These are phyloP conservation scores for Plecotus auritus DNA, from an alignment of 2,113 vertebrate species.

Conservation along the genomic window DNA sequence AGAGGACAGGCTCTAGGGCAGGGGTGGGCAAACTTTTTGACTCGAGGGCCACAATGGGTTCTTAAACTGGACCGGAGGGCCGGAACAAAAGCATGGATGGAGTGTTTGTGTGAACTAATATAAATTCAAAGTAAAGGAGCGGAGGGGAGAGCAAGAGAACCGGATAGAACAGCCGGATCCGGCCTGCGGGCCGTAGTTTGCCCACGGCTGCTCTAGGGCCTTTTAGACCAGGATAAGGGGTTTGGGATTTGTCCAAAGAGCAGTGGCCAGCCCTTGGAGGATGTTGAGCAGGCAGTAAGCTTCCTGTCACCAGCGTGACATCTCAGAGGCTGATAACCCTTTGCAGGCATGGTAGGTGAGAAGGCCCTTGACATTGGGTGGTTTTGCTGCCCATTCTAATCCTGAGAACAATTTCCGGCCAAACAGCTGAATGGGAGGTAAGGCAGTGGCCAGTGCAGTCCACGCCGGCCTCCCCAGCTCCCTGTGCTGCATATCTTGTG, in stretches of 20 bases:
- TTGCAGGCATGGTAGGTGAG: background rate
- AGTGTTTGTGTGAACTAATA: no score
- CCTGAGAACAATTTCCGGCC: background rate
- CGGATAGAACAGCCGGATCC: no score
- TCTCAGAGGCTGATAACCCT: background rate
- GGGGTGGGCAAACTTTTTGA: no score
- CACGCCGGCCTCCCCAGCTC: background rate
- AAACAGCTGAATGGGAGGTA: background rate
- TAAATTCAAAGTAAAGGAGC: no score
- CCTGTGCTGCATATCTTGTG: rapidly evolving
- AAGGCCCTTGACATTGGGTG: background rate
- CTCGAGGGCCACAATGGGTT: no score
- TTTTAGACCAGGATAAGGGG: background rate
- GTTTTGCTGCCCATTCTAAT: background rate
- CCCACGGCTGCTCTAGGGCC: background rate
- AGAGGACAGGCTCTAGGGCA: background rate
- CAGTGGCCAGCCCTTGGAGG: background rate
- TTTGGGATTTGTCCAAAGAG: background rate
- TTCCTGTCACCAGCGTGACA: background rate
- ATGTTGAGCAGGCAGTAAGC: background rate
- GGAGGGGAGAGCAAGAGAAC: no score
- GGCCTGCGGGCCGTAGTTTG: no score
- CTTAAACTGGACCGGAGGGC: no score
- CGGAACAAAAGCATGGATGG: no score
- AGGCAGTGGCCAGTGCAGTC: background rate